Evolutionary conservation across 2,797 vertebrate genomes (phyloP).

Genomic region (Sitta carolinensis): DNA sequence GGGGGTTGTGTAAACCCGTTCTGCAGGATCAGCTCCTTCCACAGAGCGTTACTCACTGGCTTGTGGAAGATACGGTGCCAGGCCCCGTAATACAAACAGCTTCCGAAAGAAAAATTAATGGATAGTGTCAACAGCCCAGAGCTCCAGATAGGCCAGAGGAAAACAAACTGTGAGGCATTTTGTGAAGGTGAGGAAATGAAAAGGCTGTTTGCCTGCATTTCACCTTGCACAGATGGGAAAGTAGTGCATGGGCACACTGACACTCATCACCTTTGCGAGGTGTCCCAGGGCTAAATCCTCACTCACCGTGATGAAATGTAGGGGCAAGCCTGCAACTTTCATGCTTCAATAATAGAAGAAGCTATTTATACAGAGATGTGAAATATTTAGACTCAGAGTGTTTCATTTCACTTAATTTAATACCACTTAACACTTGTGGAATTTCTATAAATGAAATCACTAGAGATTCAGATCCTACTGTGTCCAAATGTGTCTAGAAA

Average conservation of each 20-base stretch:
- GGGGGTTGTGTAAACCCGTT: background rate
- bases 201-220: slow-evolving; percentile 18
- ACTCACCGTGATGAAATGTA: background rate
- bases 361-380: slow-evolving; percentile 38
- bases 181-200: background rate
- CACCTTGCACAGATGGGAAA: slow-evolving; percentile 12
- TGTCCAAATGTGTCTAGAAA: slow-evolving; percentile 16
- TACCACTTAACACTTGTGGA: slow-evolving; percentile 62
- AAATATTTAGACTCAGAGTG: slow-evolving; percentile 44
- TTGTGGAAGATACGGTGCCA: background rate
- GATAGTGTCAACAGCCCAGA: background rate
- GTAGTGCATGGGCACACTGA: background rate
- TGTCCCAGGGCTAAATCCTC: slow-evolving; percentile 29
- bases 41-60: background rate
- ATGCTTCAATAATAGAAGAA: slow-evolving; percentile 28
- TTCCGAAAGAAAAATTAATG: background rate
- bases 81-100: background rate
- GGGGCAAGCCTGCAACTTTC: background rate
- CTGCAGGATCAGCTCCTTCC: background rate
- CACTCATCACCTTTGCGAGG: slow-evolving; percentile 28
- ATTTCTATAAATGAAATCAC: slow-evolving; percentile 42
- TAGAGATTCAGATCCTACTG: slow-evolving; percentile 35
- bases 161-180: slow-evolving; percentile 13
- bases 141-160: background rate
- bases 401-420: slow-evolving; percentile 67